Evolutionary conservation across 2,888 invertebrate genomes (phyloP).

Genomic region (Conus canariensis): DNA sequence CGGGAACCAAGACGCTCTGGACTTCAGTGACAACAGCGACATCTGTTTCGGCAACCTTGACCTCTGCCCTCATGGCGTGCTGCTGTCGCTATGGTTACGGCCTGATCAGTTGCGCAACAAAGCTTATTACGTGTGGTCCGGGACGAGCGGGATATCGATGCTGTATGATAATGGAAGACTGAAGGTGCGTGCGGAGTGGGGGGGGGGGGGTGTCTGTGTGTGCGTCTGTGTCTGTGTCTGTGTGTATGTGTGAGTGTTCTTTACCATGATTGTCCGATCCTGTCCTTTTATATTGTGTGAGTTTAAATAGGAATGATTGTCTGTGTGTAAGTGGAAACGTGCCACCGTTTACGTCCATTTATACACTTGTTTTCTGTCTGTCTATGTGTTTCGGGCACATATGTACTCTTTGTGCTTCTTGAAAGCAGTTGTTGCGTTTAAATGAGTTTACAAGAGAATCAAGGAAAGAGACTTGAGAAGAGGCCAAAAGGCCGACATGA

Average conservation of each 20-base stretch:
- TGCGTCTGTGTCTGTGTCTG: neutral
- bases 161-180: slow-evolving; percentile 60
- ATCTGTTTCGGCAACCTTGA: slow-evolving; percentile 71
- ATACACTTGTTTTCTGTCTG: too few relatives aligned
- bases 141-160: slow-evolving; percentile 70
- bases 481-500: too few relatives aligned
- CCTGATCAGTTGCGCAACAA: slow-evolving; percentile 52
- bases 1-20: slow-evolving; percentile 61
- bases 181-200: slow-evolving; percentile 42
- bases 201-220: neutral
- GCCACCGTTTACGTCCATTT: too few relatives aligned
- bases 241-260: slow-evolving; percentile 13
- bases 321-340: too few relatives aligned
- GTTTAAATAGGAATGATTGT: neutral
- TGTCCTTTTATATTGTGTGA: neutral
- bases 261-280: neutral
- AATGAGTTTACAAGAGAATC: too few relatives aligned
- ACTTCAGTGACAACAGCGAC: slow-evolving; percentile 62
- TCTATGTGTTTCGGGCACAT: too few relatives aligned
- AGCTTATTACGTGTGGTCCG: slow-evolving; percentile 64
- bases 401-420: too few relatives aligned
- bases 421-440: too few relatives aligned
- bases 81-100: slow-evolving; percentile 68
- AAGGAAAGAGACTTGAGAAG: too few relatives aligned
- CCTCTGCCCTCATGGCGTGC: slow-evolving; percentile 65